Evolutionary conservation across 2,113 vertebrate genomes (phyloP).

Genomic region (Nothoprocta perdicaria): DNA sequence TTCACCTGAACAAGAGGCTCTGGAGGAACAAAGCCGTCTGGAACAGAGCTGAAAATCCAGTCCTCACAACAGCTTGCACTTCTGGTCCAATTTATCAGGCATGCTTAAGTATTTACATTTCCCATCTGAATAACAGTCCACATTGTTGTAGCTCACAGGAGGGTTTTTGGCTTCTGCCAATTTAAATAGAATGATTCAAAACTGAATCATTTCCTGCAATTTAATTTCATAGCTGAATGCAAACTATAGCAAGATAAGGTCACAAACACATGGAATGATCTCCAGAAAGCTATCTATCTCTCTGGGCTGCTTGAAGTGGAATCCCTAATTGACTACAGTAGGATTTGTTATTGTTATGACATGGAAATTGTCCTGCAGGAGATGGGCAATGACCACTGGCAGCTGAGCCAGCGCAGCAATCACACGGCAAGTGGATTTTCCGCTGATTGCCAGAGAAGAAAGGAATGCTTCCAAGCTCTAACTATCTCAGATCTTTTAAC

Average conservation of each 20-base stretch:
- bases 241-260: slow-evolving; percentile 71
- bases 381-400: slow-evolving; percentile 40
- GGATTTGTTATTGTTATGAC: slow-evolving; percentile 34
- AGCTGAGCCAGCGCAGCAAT: not conserved
- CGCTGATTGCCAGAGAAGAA: slow-evolving; percentile 51
- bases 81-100: slow-evolving; percentile 38
- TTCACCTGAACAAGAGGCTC: slow-evolving; percentile 55
- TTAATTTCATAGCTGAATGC: slow-evolving; percentile 73
- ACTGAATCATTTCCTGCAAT: slow-evolving; percentile 77
- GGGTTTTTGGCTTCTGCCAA: slow-evolving; percentile 65
- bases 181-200: slow-evolving; percentile 73
- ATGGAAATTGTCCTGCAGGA: slow-evolving; percentile 51
- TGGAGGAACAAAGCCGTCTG: slow-evolving; percentile 37
- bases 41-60: slow-evolving; percentile 23
- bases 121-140: slow-evolving; percentile 51
- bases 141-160: slow-evolving; percentile 65
- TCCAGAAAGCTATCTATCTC: slow-evolving; percentile 56
- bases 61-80: slow-evolving; percentile 35
- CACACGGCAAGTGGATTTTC: slow-evolving; percentile 27
- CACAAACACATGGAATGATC: slow-evolving; percentile 55
- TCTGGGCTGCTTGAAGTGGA: slow-evolving; percentile 35
- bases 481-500: slow-evolving; percentile 50
- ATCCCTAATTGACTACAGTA: slow-evolving; percentile 47
- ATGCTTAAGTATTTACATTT: slow-evolving; percentile 58
- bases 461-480: slow-evolving; percentile 14